Percentiles rank a stretch among this genome's conserved stretches.
These are phyloP conservation scores for Phodopus roborovskii DNA, from an alignment of 2,113 vertebrate genomes.

Conservation along the genomic window DNA sequence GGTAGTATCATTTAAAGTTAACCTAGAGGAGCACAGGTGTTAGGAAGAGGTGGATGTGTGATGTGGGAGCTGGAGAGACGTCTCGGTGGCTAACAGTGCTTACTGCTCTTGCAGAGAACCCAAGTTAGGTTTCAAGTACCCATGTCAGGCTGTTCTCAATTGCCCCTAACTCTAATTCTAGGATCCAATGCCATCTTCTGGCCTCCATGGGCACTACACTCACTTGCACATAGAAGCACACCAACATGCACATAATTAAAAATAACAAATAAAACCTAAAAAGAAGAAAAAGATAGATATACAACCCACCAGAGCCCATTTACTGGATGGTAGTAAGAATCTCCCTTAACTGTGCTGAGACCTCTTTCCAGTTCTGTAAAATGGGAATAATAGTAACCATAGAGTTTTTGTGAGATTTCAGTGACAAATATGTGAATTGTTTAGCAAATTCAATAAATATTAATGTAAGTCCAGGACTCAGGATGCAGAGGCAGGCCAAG, in stretches of 20 bases:
- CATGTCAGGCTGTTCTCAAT: neutral
- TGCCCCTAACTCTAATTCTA: neutral
- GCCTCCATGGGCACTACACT: neutral
- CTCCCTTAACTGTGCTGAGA: neutral
- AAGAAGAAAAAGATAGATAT: neutral
- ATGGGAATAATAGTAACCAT: neutral
- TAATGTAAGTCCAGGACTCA: neutral
- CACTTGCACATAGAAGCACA: neutral
- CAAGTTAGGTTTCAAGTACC: neutral
- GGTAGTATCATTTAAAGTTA: neutral
- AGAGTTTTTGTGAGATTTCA: constrained; percentile 9
- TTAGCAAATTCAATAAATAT: constrained; percentile 25
- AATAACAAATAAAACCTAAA: neutral
- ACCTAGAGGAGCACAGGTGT: neutral
- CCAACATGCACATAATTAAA: neutral
- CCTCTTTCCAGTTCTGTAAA: neutral
- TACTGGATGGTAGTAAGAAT: neutral
- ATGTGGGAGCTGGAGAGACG: neutral
- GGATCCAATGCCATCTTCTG: neutral
- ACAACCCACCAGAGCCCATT: no score
- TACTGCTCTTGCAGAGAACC: neutral
- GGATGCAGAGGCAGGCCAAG: neutral
- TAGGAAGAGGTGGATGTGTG: neutral
- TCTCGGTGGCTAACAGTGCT: neutral
- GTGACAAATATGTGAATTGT: constrained; percentile 5